Conservation (phyloP, 2,797 vertebrate species). For the Acrossocheilus fasciatus region DNA sequence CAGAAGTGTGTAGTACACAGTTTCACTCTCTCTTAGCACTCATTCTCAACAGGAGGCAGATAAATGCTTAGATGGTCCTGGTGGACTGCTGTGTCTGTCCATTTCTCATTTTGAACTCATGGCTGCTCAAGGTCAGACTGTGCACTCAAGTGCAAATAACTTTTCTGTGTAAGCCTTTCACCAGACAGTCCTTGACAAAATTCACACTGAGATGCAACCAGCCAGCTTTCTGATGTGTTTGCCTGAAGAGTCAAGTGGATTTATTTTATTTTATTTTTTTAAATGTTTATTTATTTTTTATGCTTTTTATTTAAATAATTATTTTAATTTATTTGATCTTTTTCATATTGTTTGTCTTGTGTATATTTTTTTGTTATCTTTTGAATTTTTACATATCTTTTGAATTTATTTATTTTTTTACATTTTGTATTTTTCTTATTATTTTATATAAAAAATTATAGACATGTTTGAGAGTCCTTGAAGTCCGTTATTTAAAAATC, state of each 20-base stretch:
- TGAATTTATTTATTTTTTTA: neutral
- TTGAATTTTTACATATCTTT: neutral
- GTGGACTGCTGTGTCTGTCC: slow-evolving; percentile 22
- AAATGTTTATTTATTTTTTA: neutral
- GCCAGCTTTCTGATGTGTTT: neutral
- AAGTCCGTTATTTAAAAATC: slow-evolving; percentile 11
- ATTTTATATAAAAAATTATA: neutral
- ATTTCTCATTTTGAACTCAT: slow-evolving; percentile 19
- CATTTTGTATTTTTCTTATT: neutral
- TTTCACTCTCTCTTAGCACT: slow-evolving; percentile 18
- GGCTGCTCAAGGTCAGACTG: slow-evolving; percentile 24
- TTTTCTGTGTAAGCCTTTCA: slow-evolving; percentile 5
- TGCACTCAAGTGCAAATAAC: slow-evolving; percentile 39
- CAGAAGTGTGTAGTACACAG: slow-evolving; percentile 10
- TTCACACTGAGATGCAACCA: slow-evolving; percentile 21
- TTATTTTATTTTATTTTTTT: neutral
- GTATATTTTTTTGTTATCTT: neutral
- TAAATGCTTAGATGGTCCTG: slow-evolving; percentile 34
- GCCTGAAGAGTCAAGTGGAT: neutral
- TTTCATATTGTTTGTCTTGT: neutral
- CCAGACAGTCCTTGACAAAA: slow-evolving; percentile 19
- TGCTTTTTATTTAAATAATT: neutral
- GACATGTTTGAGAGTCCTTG: neutral
- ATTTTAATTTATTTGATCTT: neutral
- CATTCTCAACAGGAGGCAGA: neutral